phyloP scores from a whole-genome alignment of 2,113 vertebrate species.

The Accipiter cooperii region DNA sequence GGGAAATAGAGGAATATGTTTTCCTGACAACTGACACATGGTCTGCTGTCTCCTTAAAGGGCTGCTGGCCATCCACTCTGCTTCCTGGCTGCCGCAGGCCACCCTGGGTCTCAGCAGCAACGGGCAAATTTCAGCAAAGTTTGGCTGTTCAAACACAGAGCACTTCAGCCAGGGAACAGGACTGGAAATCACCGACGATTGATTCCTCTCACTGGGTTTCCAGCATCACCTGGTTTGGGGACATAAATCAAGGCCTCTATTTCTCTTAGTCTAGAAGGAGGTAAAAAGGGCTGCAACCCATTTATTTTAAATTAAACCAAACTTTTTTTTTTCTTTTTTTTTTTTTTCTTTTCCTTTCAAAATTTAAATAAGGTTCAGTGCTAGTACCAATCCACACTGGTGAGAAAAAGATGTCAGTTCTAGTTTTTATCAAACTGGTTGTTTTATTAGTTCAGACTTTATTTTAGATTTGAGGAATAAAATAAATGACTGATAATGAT shows the following conservation, averaged over 20 bases:
- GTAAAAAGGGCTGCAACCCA: background rate
- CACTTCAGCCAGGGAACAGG: background rate
- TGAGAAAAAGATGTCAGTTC: background rate
- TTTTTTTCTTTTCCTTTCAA: background rate
- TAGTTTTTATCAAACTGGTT: background rate
- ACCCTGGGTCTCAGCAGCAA: background rate
- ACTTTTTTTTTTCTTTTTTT: background rate
- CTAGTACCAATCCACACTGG: fast-evolving
- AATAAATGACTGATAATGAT: background rate
- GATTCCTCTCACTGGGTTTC: background rate
- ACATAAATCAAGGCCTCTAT: background rate
- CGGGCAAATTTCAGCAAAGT: background rate
- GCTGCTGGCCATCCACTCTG: background rate
- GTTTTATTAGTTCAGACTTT: background rate
- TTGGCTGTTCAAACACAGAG: background rate
- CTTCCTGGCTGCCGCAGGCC: background rate
- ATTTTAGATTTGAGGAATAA: background rate
- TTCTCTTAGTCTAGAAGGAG: background rate
- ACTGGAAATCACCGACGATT: background rate
- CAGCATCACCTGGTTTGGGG: background rate
- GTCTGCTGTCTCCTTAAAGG: slow-evolving; percentile 27
- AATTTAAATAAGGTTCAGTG: background rate
- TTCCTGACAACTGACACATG: slow-evolving; percentile 56
- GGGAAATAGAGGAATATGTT: slow-evolving; percentile 40
- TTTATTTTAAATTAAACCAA: background rate